These are phyloP conservation scores for Vulpes vulpes DNA, from an alignment of 2,113 vertebrate species.

Conservation along the genomic window DNA sequence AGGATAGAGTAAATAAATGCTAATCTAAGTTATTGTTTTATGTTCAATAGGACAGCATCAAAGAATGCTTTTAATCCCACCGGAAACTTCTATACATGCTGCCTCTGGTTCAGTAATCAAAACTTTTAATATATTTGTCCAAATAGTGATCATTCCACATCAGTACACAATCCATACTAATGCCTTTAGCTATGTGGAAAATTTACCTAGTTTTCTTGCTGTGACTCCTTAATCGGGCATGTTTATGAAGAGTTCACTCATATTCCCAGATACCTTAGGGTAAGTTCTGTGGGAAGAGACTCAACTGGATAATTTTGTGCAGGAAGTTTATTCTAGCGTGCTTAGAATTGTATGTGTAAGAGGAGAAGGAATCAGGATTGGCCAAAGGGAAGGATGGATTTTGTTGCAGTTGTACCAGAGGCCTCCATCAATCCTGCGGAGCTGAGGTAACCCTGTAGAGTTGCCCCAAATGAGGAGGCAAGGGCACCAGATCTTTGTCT, in stretches of 20 bases:
- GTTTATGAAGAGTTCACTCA: not conserved
- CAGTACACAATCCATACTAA: not conserved
- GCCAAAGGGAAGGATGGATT: not conserved
- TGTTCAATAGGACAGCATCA: not conserved
- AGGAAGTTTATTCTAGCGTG: not conserved
- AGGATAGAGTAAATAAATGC: not conserved
- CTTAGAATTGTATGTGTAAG: not conserved
- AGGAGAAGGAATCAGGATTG: not conserved
- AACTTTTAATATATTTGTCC: not conserved
- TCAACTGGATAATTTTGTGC: not conserved
- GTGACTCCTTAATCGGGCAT: not conserved
- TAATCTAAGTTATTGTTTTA: not conserved
- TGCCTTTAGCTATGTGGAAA: not conserved
- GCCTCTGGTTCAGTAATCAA: not conserved
- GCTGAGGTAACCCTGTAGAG: not conserved
- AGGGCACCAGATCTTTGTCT: not conserved
- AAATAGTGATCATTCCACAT: not conserved
- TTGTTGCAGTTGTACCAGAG: rapidly evolving
- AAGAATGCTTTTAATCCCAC: not conserved
- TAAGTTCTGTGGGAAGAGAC: not conserved
- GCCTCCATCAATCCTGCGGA: not conserved
- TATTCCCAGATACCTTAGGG: not conserved
- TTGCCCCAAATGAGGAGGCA: not conserved
- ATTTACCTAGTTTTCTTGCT: not conserved
- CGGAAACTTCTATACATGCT: not conserved